These are phyloP conservation scores for Lottia scabra DNA, from an alignment of 2,888 invertebrate genomes.

Conservation along the genomic window DNA sequence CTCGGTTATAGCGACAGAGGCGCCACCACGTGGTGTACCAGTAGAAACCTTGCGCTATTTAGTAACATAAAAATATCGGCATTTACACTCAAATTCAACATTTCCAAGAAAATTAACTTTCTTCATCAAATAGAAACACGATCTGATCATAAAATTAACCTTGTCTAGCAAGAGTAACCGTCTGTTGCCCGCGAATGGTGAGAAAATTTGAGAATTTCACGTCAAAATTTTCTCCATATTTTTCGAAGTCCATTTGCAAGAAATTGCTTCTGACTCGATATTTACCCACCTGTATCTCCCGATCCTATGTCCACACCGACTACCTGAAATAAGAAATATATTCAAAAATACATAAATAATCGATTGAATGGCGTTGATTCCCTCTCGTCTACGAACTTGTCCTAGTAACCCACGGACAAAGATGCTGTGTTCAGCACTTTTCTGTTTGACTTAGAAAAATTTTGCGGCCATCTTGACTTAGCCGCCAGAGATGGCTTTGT, in stretches of 20 bases:
- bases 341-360: neutral
- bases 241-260: conserved; percentile 7
- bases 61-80: too few relatives aligned
- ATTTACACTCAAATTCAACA: too few relatives aligned
- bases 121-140: too few relatives aligned
- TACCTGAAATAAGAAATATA: conserved; percentile 31
- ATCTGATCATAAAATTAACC: too few relatives aligned
- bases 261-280: conserved; percentile 5
- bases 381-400: neutral
- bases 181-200: too few relatives aligned
- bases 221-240: conserved; percentile 10
- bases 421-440: conserved; percentile 26
- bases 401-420: conserved; percentile 20
- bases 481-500: conserved; percentile 40
- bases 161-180: too few relatives aligned
- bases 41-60: too few relatives aligned
- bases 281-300: conserved; percentile 25
- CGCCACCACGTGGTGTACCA: too few relatives aligned
- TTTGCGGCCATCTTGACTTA: conserved; percentile 64
- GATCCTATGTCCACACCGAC: conserved; percentile 8
- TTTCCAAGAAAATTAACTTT: too few relatives aligned
- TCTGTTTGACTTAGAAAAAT: conserved; percentile 56
- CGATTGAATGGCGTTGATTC: neutral
- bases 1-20: too few relatives aligned
- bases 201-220: too few relatives aligned